Base-by-base conservation (phyloP, 2,797 vertebrate genomes). In the Sebastes trivittatus region DNA sequence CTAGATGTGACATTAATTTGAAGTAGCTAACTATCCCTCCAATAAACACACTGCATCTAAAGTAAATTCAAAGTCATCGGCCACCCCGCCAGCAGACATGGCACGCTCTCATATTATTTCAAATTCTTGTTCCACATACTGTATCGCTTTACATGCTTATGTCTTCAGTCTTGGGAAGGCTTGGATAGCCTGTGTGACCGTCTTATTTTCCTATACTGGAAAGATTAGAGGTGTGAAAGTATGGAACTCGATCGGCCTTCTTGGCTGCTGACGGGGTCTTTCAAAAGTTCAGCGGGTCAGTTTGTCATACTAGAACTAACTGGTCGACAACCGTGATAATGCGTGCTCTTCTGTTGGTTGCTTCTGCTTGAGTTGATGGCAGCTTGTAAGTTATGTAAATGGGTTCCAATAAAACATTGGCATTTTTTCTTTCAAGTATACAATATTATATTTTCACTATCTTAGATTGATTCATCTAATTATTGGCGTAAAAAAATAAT, bases 11-110 rank as follows among this genome's bases (percentile, higher is more conserved):
- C n/a, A 59, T 22, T 27, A 0, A 56, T 66, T 49, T 25, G 9
- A 55, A 69, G 5, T 13, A 52, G 49, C 20, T n/a, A 16, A 46
- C 7, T 27, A 2, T 72, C 23, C 20, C 55, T 36, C 42, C 59
- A 69, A 58, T 75, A 75, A 81, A 77, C 58, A 72, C 55, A 27
- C 32, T 27, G 6, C 49, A 49, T 72, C 22, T 64, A 3, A 75
- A 63, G 18, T 75, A 25, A 22, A 75, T 66, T 67, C 16, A 54
- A 49, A 78, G 38, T 42, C 23, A 38, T 61, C n/a, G 13, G 54
- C 42, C 18, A 2, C 59, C 22, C 13, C 11, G 4, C 54, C 49
- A 69, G 52, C 52, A 68, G 56, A 55, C 69, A 30, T 6, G 20
- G 22, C 32, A 11, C 6, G 34, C 22, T 18, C 34, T 63, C 8